Evolutionary conservation across 2,113 vertebrate species (phyloP), one percentile per base, ranked within the genome.

Genomic region (Spilogale gracilis): DNA sequence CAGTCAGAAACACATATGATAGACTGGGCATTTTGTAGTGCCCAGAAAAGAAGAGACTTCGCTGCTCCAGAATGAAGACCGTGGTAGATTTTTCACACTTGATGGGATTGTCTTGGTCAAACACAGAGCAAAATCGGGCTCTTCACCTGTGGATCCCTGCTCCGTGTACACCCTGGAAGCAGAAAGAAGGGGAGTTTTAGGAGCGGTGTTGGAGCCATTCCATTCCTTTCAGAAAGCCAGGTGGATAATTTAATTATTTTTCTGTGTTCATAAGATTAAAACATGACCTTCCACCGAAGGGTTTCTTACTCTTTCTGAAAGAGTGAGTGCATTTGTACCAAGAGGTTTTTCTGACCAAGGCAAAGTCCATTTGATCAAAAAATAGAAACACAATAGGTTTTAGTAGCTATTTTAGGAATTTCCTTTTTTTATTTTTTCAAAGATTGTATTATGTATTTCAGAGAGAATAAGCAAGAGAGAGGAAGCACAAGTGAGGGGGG

Each of bases 181-280:
- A 4, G 80, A 69, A 61, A 7, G 25, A 25, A 94, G 74, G 20
- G 23, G 6, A 6, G 21, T 94, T 74, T 69, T 30, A 27, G 65
- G 61, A 89, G 85, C 16, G 18, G n/a, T 45, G 0, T 52, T 91
- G 92, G 85, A 48, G 45, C 50, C 18, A 32, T 58, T 92, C 84
- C 76, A 63, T 94, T 60, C 45, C 88, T 97, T 71, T 14, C 43
- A 27, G 89, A 97, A 94, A 93, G 25, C 78, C 89, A 88, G 85
- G 43, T 82, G 96, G 92, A 74, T 93, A 71, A 95, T 92, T 95
- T 87, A 90, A 94, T 96, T 92, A 63, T 89, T 92, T 94, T 73
- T 89, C 73, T 84, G 0, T 23, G 58, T 86, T 89, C 25, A 1
- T 93, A 74, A 96, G 91, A 96, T 89, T 78, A 93, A 96, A 95